A percentile compares a stretch with the other conserved stretches of the same genome.
Conservation (phyloP, 2,797 vertebrate genomes). For the Morus bassanus region DNA sequence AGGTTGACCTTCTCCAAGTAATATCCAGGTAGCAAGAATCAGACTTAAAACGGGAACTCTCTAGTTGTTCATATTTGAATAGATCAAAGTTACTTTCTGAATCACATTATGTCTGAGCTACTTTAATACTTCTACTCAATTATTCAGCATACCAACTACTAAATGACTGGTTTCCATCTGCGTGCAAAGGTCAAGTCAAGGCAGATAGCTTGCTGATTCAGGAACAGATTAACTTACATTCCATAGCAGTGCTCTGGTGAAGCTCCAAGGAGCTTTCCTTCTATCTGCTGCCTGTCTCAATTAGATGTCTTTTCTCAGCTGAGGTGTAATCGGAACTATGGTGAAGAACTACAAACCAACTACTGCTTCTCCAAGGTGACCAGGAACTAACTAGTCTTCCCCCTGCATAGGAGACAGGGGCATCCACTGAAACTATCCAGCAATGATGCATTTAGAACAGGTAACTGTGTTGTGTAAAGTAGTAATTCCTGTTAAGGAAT, state of each 20-base stretch:
- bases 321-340: background rate
- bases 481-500: rapidly evolving
- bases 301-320: background rate
- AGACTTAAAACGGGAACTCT: background rate
- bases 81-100: background rate
- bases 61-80: background rate
- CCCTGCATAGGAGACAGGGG: too few relatives aligned
- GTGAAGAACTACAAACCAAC: background rate
- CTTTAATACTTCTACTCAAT: background rate
- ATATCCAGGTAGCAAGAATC: background rate
- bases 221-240: background rate
- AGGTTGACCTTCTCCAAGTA: background rate
- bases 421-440: too few relatives aligned
- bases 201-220: background rate
- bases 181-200: background rate
- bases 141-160: background rate
- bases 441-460: rapidly evolving
- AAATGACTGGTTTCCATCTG: background rate
- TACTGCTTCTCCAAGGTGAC: background rate
- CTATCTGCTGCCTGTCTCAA: background rate
- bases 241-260: background rate
- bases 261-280: background rate
- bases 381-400: background rate
- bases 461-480: rapidly evolving
- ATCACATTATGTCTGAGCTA: background rate